A percentile compares a stretch with the other conserved stretches of the same genome.
These are phyloP conservation scores for Drosophila gunungcola DNA, from an alignment of 1,140 invertebrate species.

Conservation along the genomic window DNA sequence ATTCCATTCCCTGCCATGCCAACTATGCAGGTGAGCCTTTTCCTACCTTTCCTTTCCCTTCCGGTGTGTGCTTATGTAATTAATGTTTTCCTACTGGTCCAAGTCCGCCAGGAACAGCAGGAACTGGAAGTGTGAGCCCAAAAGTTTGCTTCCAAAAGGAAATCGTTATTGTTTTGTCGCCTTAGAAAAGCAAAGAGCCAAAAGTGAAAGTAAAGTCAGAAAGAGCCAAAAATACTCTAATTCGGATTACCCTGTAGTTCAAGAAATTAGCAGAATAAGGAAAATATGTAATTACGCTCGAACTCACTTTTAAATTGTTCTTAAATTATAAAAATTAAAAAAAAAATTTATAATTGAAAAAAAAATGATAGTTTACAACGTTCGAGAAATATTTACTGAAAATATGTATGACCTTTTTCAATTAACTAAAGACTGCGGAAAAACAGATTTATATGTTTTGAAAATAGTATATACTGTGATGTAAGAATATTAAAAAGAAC, in stretches of 20 bases:
- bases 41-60: slow-evolving; percentile 1
- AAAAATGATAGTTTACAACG: too few relatives aligned
- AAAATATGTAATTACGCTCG: too few relatives aligned
- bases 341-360: too few relatives aligned
- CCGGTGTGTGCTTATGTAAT: slow-evolving; percentile 62
- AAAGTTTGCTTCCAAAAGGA: slow-evolving; percentile 64
- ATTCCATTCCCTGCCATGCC: slow-evolving; percentile 3
- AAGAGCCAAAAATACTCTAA: background rate
- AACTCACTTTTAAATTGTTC: too few relatives aligned
- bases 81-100: slow-evolving; percentile 64
- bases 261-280: background rate
- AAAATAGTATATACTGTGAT: too few relatives aligned
- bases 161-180: slow-evolving; percentile 76
- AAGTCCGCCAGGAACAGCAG: slow-evolving; percentile 4
- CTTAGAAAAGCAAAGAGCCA: slow-evolving; percentile 47
- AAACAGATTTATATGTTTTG: too few relatives aligned
- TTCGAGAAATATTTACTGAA: too few relatives aligned
- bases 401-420: too few relatives aligned
- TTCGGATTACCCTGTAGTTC: slow-evolving; percentile 1
- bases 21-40: slow-evolving; percentile 30
- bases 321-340: too few relatives aligned
- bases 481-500: too few relatives aligned
- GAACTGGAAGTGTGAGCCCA: slow-evolving; percentile 54
- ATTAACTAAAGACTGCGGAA: too few relatives aligned
- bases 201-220: background rate